Evolutionary conservation across 2,797 vertebrate species (phyloP), one percentile per base, ranked within the genome.

Genomic region (Melanotaenia trifasciata): DNA sequence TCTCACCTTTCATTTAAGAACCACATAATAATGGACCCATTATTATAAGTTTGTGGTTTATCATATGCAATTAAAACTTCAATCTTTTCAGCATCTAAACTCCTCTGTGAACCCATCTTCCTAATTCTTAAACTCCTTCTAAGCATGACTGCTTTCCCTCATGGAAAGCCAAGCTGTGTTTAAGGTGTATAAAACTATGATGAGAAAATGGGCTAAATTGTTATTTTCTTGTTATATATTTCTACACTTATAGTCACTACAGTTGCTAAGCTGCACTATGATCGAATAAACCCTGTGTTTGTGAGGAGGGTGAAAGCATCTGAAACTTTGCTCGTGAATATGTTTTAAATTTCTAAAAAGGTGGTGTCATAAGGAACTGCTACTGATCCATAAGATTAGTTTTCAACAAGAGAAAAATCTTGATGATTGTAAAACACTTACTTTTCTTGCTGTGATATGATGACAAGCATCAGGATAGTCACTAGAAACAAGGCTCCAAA

Each of bases 361-460:
- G 38, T 16, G 18, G 7, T n/a, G 45, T 50, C 45, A 50, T 7
- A 18, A 5, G 8, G 20, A 26, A 26, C 50, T 26, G 11, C 26
- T n/a, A 24, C 0, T 24, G 50, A n/a, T 51, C 8, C 20, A 38
- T 12, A 9, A 38, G 36, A 13, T 38, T 36, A 10, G 8, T 38
- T 40, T 16, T 16, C 38, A 40, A 40, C 13, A 14, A 16, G 14
- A 16, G 4, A 4, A 16, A 14, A 40, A 36, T 20, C 3, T 26
- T 6, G 9, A 32, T 38, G 12, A 28, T 3, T 72, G 3, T 22
- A 3, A 69, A 58, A 54, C 22, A 76, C 94, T 78, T 93, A 99
- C 98, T 96, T 97, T 79, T 96, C 93, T 84, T 98, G 96, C 91
- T 96, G 96, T 20, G 95, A 96, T 79, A 97, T 91, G 74, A 96